These are phyloP conservation scores for Helogale parvula DNA, from an alignment of 2,113 vertebrate genomes.

Conservation along the genomic window DNA sequence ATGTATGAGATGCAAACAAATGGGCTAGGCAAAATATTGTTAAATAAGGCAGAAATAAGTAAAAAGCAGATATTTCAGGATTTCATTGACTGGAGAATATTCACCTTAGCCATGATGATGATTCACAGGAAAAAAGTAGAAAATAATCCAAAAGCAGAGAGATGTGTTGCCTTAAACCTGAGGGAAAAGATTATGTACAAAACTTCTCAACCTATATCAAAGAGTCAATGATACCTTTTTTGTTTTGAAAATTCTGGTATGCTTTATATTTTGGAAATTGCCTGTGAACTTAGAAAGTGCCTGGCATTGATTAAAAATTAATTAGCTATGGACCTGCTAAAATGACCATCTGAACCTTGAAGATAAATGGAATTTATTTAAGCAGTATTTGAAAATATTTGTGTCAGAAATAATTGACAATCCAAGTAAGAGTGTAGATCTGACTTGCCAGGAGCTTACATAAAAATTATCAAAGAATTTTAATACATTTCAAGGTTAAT, in stretches of 20 bases:
- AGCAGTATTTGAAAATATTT: conserved; percentile 42
- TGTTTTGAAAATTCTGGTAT: not conserved
- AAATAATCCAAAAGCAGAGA: not conserved
- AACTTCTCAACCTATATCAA: not conserved
- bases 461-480: conserved; percentile 7
- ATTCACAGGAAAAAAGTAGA: not conserved
- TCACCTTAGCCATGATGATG: not conserved
- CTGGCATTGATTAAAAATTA: conserved; percentile 30
- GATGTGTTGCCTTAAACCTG: not conserved
- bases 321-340: conserved; percentile 32
- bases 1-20: not conserved
- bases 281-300: not conserved
- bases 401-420: conserved; percentile 21
- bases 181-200: not conserved
- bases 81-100: not conserved
- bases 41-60: not conserved
- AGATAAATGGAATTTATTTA: conserved; percentile 59
- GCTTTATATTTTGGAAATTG: not conserved
- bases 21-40: not conserved
- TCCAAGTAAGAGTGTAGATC: not conserved
- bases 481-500: conserved; percentile 18
- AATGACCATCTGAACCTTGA: conserved; percentile 20
- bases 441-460: not conserved
- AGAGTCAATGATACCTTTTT: not conserved
- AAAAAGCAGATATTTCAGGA: not conserved